Conservation (phyloP, 1,140 invertebrate species). For the Calliphora vicina region DNA sequence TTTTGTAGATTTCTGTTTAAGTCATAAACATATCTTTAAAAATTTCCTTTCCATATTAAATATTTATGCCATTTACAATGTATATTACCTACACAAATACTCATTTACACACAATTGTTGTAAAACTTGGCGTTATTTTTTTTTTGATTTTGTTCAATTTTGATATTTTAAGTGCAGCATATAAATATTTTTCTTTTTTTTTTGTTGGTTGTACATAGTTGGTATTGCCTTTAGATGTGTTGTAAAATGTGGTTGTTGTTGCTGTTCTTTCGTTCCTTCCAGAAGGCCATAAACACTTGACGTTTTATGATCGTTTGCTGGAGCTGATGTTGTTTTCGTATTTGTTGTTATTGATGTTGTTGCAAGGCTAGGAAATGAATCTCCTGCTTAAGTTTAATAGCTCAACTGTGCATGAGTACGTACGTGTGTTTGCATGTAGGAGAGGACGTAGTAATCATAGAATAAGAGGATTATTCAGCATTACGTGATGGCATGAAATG, state of each 20-base stretch:
- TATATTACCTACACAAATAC: not conserved
- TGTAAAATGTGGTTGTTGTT: not conserved
- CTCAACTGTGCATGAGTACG: not conserved
- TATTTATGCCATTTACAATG: conserved; percentile 8
- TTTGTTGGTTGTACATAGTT: not conserved
- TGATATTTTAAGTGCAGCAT: not conserved
- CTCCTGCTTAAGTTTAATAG: not conserved
- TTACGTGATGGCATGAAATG: conserved; percentile 14
- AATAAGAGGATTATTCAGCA: not conserved
- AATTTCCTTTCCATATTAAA: not conserved
- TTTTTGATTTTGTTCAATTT: not conserved
- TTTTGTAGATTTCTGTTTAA: not conserved
- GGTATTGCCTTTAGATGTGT: not conserved
- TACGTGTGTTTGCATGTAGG: not conserved
- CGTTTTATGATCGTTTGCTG: conserved; percentile 21
- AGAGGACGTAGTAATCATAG: not conserved
- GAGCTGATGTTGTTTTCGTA: not conserved
- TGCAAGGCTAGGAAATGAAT: not conserved
- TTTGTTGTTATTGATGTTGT: conserved; percentile 12
- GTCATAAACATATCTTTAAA: conserved; percentile 5
- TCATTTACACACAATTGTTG: not conserved
- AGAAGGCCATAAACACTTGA: conserved; percentile 23
- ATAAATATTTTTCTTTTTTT: not conserved
- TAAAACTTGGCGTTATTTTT: too few relatives aligned
- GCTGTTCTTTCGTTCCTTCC: not conserved